Evolutionary conservation across 2,113 vertebrate genomes (phyloP).

Genomic region (Oryzias woworae): DNA sequence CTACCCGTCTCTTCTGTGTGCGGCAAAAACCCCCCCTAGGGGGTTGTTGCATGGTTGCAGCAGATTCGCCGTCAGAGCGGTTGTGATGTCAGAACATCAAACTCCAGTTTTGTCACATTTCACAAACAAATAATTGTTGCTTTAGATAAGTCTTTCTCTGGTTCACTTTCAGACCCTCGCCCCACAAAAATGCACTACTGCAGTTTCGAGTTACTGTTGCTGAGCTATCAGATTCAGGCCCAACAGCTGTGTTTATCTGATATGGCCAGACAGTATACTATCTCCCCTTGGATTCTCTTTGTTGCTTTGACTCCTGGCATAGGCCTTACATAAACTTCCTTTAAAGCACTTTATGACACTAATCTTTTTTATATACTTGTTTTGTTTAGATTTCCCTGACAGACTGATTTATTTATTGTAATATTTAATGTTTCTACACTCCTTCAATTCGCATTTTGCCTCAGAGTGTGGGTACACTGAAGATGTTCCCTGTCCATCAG

Average conservation of each 20-base stretch:
- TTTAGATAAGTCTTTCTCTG: background rate
- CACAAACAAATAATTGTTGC: background rate
- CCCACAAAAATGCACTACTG: background rate
- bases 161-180: constrained; percentile 13
- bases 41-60: constrained; percentile 44
- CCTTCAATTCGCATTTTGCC: constrained; percentile 23
- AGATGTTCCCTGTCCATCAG: constrained; percentile 70
- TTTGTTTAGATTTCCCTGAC: constrained; percentile 33
- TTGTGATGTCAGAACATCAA: background rate
- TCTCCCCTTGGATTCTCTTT: constrained; percentile 30
- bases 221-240: constrained; percentile 31
- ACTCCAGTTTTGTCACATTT: constrained; percentile 4
- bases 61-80: constrained; percentile 12
- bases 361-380: constrained; percentile 17
- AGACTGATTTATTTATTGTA: constrained; percentile 34
- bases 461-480: constrained; percentile 35
- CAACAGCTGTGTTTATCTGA: constrained; percentile 36
- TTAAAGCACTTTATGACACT: constrained; percentile 22
- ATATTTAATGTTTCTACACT: constrained; percentile 29
- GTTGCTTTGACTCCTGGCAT: constrained; percentile 35
- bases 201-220: background rate
- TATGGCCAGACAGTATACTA: constrained; percentile 11
- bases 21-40: constrained; percentile 66
- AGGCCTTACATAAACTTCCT: constrained; percentile 55
- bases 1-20: constrained; percentile 39